Conservation (phyloP, 2,113 vertebrate species). For the Gallinago undulata region DNA sequence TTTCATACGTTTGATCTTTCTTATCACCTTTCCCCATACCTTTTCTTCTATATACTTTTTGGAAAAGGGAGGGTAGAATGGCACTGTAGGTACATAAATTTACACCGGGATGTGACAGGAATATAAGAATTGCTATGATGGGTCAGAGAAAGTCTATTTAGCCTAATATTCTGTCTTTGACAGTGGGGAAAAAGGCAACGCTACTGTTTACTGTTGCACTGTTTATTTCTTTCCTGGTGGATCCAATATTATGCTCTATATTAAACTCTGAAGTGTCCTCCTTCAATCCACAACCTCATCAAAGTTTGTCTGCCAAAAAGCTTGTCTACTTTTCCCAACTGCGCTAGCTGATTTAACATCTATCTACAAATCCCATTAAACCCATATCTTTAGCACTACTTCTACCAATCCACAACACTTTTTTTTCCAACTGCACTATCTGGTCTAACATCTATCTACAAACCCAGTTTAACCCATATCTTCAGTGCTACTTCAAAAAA, state of each 20-base stretch:
- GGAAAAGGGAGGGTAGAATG: background rate
- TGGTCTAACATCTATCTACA: background rate
- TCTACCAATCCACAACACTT: background rate
- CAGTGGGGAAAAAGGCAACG: background rate
- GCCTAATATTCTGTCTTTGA: background rate
- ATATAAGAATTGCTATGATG: background rate
- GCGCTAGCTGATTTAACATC: background rate
- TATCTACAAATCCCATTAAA: background rate
- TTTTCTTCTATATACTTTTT: background rate
- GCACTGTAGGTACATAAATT: background rate
- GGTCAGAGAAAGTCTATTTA: background rate
- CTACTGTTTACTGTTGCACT: background rate
- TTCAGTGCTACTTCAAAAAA: background rate
- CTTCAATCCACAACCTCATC: background rate
- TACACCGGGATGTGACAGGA: background rate
- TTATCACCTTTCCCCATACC: background rate
- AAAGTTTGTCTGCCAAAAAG: background rate
- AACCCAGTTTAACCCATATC: background rate
- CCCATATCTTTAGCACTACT: background rate
- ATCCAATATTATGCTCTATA: background rate
- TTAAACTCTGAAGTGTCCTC: background rate
- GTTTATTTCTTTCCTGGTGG: background rate
- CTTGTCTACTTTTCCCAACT: background rate
- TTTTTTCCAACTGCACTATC: background rate
- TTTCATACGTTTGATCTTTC: background rate